phyloP scores from a whole-genome alignment of 2,797 vertebrate genomes.

The Momotus momota region DNA sequence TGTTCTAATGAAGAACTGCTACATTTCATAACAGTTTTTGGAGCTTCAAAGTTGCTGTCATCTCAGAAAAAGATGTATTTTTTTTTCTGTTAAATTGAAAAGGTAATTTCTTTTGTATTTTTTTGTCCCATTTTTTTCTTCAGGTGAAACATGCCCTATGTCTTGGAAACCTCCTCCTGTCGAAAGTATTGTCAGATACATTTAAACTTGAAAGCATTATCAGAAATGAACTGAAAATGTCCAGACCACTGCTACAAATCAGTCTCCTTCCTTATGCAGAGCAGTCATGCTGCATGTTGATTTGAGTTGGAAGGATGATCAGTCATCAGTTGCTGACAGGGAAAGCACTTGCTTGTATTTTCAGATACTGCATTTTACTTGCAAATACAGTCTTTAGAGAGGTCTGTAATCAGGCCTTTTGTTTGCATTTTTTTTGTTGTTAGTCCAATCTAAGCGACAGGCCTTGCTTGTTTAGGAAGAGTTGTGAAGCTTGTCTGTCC shows the following conservation, averaged over 20 bases:
- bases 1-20: neutral
- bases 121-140: neutral
- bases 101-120: neutral
- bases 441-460: constrained; percentile 30
- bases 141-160: neutral
- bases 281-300: constrained; percentile 14
- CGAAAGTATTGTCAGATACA: neutral
- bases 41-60: neutral
- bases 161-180: neutral
- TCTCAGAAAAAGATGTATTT: neutral
- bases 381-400: constrained; percentile 47
- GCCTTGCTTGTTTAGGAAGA: constrained; percentile 24
- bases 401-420: constrained; percentile 64
- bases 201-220: neutral
- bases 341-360: constrained; percentile 56
- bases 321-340: constrained; percentile 43
- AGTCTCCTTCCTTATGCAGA: neutral
- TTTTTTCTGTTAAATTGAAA: neutral
- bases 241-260: neutral
- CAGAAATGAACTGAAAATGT: neutral
- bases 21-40: neutral
- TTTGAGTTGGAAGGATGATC: constrained; percentile 39
- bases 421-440: constrained; percentile 54
- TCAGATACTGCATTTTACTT: constrained; percentile 66
- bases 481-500: constrained; percentile 36